phyloP scores from a whole-genome alignment of 2,888 invertebrate species.

The Fragum sueziense region DNA sequence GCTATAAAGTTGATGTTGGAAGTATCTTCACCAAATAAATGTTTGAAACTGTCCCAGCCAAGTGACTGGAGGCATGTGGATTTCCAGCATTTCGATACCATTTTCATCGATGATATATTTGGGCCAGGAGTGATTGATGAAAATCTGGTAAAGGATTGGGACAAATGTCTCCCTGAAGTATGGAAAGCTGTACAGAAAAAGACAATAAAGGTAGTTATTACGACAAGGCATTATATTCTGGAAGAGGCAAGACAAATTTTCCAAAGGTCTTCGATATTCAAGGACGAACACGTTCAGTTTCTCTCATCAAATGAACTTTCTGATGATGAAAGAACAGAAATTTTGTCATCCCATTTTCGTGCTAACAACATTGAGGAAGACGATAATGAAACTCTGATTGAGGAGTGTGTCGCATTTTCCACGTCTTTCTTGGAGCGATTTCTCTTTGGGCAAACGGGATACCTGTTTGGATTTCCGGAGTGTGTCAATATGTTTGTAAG shows the following conservation, averaged over 20 bases:
- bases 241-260: conserved; percentile 31
- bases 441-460: neutral
- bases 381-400: neutral
- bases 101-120: conserved; percentile 53
- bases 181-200: conserved; percentile 22
- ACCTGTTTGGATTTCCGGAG: conserved; percentile 47
- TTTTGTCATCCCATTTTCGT: conserved; percentile 28
- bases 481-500: conserved; percentile 43
- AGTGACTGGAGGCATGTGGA: conserved; percentile 48
- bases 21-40: conserved; percentile 2
- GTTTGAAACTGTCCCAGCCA: conserved; percentile 34
- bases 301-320: conserved; percentile 40
- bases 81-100: conserved; percentile 9
- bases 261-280: conserved; percentile 11
- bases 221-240: conserved; percentile 51
- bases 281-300: conserved; percentile 28
- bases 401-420: conserved; percentile 3
- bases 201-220: conserved; percentile 27
- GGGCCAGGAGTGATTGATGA: conserved; percentile 46
- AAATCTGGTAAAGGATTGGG: conserved; percentile 31
- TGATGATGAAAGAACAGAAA: conserved; percentile 23
- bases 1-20: conserved; percentile 30
- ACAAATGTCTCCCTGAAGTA: conserved; percentile 24
- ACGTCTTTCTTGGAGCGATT: neutral
- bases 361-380: neutral